These are phyloP conservation scores for Phalacrocorax pelagicus DNA, from an alignment of 2,113 vertebrate genomes.

Conservation along the genomic window DNA sequence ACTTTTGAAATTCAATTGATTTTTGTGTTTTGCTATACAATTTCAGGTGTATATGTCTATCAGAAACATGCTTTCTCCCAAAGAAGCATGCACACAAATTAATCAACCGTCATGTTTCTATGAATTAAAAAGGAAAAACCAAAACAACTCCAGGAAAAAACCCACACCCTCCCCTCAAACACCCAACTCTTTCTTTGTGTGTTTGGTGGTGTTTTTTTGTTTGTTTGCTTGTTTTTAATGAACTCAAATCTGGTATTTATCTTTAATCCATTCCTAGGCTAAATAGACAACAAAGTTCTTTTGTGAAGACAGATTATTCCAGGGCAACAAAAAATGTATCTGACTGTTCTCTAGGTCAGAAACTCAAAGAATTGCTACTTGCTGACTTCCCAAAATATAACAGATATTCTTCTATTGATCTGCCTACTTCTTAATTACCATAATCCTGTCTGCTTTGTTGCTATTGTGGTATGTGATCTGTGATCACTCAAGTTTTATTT, in stretches of 20 bases:
- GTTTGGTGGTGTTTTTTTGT: not conserved
- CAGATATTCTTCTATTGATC: conserved; percentile 66
- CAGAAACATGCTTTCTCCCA: not conserved
- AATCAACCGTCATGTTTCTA: not conserved
- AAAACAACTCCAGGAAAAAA: too few relatives aligned
- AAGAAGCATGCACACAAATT: not conserved
- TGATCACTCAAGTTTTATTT: conserved; percentile 45
- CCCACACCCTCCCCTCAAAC: not conserved
- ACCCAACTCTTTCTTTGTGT: not conserved
- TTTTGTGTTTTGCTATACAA: not conserved
- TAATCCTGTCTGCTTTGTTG: conserved; percentile 34
- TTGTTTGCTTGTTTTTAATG: not conserved
- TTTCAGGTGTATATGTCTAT: not conserved
- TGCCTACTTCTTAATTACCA: conserved; percentile 59
- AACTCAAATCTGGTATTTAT: not conserved
- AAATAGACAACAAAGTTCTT: not conserved
- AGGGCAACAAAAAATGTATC: not conserved
- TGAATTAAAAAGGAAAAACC: not conserved
- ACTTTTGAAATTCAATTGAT: not conserved
- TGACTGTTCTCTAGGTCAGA: not conserved
- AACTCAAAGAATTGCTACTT: not conserved
- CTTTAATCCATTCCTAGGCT: not conserved
- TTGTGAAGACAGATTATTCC: not conserved
- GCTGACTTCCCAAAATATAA: conserved; percentile 56
- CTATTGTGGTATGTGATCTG: conserved; percentile 40